Evolutionary conservation across 2,113 vertebrate genomes (phyloP).

Genomic region (Pedetes capensis): DNA sequence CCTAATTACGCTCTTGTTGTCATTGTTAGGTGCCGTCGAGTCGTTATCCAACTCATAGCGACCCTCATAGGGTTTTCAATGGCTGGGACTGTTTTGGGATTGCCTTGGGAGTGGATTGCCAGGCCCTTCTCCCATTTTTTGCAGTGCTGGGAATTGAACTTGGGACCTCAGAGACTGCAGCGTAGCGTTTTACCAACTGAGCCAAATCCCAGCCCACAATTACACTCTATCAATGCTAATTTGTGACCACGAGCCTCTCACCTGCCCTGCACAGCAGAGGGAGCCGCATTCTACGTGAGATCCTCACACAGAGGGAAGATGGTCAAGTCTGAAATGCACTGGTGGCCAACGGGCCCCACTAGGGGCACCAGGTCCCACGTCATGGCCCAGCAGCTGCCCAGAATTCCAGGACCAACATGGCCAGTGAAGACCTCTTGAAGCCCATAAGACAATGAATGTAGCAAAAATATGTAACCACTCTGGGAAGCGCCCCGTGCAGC

Average conservation of each 20-base stretch:
- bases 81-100: too few relatives aligned
- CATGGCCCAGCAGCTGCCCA: not conserved
- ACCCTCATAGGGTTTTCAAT: too few relatives aligned
- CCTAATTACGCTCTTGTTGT: too few relatives aligned
- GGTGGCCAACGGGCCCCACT: rapidly evolving
- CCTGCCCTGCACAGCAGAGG: not conserved
- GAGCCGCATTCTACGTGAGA: too few relatives aligned
- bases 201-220: too few relatives aligned
- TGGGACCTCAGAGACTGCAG: too few relatives aligned
- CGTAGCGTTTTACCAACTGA: too few relatives aligned
- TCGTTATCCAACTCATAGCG: too few relatives aligned
- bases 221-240: not conserved
- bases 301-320: rapidly evolving
- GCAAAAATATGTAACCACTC: not conserved
- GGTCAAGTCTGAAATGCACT: rapidly evolving
- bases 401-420: not conserved
- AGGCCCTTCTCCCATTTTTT: too few relatives aligned
- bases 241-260: not conserved
- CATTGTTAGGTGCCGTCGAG: too few relatives aligned
- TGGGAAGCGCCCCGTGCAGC: slow-evolving; percentile 8
- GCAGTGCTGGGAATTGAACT: too few relatives aligned
- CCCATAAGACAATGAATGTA: not conserved
- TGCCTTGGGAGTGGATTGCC: too few relatives aligned
- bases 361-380: not conserved
- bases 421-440: rapidly evolving